Evolutionary conservation across 2,113 vertebrate species (phyloP).

Genomic region (Aphyosemion australe): DNA sequence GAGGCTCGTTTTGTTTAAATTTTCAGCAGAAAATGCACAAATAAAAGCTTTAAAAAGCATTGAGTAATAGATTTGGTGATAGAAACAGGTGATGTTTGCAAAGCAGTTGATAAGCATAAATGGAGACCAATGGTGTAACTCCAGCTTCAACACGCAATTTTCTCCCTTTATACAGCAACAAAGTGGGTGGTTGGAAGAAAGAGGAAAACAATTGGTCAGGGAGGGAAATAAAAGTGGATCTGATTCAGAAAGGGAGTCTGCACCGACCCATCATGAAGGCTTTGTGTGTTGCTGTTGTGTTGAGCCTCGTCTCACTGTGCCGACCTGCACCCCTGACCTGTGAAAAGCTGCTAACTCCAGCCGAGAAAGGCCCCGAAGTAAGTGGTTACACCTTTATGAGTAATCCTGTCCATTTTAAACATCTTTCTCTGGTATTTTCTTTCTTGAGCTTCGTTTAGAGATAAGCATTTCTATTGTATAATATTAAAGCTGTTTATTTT

Average conservation of each 20-base stretch:
- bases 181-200: neutral
- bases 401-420: too few species aligned
- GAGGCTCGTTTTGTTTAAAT: too few species aligned
- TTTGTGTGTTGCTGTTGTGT: slow-evolving; percentile 19
- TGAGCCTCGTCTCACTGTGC: slow-evolving; percentile 39
- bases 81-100: neutral
- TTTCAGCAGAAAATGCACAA: too few species aligned
- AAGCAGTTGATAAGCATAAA: slow-evolving; percentile 16
- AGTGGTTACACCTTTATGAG: slow-evolving; percentile 6
- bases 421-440: too few species aligned
- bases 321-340: slow-evolving; percentile 34
- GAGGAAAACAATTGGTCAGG: slow-evolving; percentile 26
- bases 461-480: too few species aligned
- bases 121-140: neutral
- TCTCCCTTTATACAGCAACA: neutral
- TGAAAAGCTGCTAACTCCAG: slow-evolving; percentile 23
- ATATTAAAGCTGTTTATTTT: neutral
- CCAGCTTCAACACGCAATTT: neutral
- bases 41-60: too few species aligned
- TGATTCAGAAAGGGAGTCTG: neutral
- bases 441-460: too few species aligned
- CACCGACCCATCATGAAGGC: slow-evolving; percentile 29
- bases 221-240: neutral
- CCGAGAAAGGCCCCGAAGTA: slow-evolving; percentile 20
- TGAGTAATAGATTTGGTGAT: neutral